These are phyloP conservation scores for Phrynocephalus guinanensis DNA, from an alignment of 2,797 vertebrate genomes.

Conservation along the genomic window DNA sequence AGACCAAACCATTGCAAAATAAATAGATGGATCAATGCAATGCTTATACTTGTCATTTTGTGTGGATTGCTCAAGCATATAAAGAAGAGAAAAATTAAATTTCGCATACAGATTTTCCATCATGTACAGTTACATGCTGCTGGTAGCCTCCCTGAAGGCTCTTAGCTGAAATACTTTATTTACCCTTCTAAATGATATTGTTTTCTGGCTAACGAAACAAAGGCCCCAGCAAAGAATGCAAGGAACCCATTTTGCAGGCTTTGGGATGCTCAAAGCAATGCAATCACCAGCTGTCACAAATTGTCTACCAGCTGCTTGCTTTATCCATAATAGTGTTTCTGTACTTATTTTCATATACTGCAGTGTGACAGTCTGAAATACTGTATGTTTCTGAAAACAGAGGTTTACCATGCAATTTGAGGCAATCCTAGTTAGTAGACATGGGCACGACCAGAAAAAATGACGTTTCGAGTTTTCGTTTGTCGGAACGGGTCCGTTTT, in stretches of 20 bases:
- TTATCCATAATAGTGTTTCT: neutral
- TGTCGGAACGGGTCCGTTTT: no score
- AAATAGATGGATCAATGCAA: neutral
- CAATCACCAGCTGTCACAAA: neutral
- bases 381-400: neutral
- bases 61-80: neutral
- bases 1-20: no score
- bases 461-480: no score
- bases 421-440: neutral
- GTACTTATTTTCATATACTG: neutral
- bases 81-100: neutral
- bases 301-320: neutral
- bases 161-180: conserved; percentile 10
- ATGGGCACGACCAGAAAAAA: no score
- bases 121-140: neutral
- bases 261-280: neutral
- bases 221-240: conserved; percentile 32
- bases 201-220: neutral
- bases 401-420: neutral
- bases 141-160: neutral
- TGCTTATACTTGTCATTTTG: neutral
- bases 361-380: neutral
- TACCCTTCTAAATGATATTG: neutral
- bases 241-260: neutral
- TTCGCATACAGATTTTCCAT: neutral